Percentiles rank a stretch among this genome's conserved stretches.
phyloP scores from a whole-genome alignment of 2,888 invertebrate species.

The Phanerotoma sp. region DNA sequence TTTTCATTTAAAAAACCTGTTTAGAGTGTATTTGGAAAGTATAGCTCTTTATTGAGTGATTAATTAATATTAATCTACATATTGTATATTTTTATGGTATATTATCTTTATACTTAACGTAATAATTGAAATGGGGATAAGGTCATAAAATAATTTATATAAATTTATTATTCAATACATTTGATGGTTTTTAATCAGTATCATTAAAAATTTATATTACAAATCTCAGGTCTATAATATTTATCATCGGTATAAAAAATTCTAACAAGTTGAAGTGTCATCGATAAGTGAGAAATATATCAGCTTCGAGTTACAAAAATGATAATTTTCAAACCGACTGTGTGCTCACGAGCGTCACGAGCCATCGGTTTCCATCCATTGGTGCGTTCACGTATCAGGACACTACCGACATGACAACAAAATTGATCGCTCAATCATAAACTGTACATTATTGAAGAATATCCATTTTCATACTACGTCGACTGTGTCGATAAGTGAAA shows the following conservation, averaged over 20 bases:
- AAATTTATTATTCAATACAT: slow-evolving; percentile 17
- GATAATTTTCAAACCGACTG: not conserved
- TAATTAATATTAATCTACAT: not conserved
- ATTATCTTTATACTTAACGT: not conserved
- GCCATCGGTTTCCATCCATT: not conserved
- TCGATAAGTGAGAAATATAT: not conserved
- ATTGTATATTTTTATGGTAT: not conserved
- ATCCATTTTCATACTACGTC: slow-evolving; percentile 1
- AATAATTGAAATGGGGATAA: not conserved
- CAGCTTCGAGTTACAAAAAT: not conserved
- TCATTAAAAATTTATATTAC: slow-evolving; percentile 34
- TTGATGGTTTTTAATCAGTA: slow-evolving; percentile 30
- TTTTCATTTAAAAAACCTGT: not conserved
- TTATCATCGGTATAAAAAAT: not conserved
- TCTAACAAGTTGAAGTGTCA: not conserved
- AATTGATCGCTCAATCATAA: slow-evolving; percentile 1
- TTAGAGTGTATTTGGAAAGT: not conserved
- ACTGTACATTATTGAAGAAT: not conserved
- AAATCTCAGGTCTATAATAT: slow-evolving; percentile 33
- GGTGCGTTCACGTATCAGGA: not conserved
- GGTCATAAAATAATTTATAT: not conserved
- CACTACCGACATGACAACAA: not conserved
- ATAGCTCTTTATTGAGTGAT: not conserved
- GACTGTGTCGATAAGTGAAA: not conserved
- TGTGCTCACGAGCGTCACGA: not conserved